Evolutionary conservation across 64 coral and sea anemone genomes (phyloP), one percentile per base, ranked within the genome.

Genomic region (Pachyseris speciosa): DNA sequence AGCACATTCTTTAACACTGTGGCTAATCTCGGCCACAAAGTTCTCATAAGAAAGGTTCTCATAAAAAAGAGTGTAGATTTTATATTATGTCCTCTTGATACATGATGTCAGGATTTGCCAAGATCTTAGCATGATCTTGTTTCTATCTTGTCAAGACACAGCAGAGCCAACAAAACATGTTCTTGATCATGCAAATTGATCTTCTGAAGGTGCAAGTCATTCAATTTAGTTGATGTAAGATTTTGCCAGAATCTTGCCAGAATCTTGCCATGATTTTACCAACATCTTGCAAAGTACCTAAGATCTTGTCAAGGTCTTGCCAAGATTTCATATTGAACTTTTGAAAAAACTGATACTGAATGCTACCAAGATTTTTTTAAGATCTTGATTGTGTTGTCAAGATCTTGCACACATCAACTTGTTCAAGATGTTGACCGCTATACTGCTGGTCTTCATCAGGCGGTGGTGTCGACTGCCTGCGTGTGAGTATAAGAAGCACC

Each of bases 101-200:
- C 37, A 5, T 72, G 36, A 72, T 72, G 68, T 40, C 32, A 40
- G 68, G 37, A 39, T 72, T 40, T 72, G 37, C 33, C 68, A 72
- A 72, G 34, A 72, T 72, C 68, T 72, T 72, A 72, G 0, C 37
- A 72, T 22, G 68, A 40, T 72, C 17, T 72, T 72, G 68, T 72
- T 72, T 72, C 33, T 72, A 40, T 41, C 68, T 72, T 72, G 36
- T 72, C 52, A 57, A 57, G 52, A 57, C 22, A 13, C 22, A 19
- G n/a, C n/a, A n/a, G n/a, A n/a, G 11, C 10, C 52, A 57, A 24
- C 0, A 61, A 61, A 61, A 61, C 58, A 61, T 25, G 22, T 9
- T 61, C 52, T 57, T 57, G 52, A 57, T 57, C 44, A 48, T 48
- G 52, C 52, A 57, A 57, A 57, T 19, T 57, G 52, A 57, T 57